These are phyloP conservation scores for Scaptomyza cyrtandrae DNA, from an alignment of 2,888 invertebrate species.

Conservation along the genomic window DNA sequence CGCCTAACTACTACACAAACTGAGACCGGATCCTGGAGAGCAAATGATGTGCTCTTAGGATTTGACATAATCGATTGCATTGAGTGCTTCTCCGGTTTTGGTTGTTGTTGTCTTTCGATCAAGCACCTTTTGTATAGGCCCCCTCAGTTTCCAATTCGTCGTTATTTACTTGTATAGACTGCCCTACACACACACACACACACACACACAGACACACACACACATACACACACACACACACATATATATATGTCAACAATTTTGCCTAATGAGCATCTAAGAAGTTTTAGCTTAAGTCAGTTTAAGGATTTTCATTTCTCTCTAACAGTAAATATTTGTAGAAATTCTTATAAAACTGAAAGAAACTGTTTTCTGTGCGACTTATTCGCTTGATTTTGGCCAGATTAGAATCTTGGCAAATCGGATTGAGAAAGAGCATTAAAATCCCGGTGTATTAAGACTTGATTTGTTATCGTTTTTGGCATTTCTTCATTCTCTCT, in stretches of 20 bases:
- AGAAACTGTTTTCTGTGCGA: not conserved
- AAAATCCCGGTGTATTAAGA: slow-evolving; percentile 25
- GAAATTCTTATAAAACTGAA: too few species aligned
- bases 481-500: not conserved
- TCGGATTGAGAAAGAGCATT: slow-evolving; percentile 31
- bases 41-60: slow-evolving; percentile 64
- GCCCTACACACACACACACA: not conserved
- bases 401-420: not conserved
- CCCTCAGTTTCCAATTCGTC: slow-evolving; percentile 16
- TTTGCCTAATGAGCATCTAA: too few species aligned
- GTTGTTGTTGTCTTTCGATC: slow-evolving; percentile 43
- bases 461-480: slow-evolving; percentile 26
- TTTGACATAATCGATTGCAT: slow-evolving; percentile 65
- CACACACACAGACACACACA: not conserved
- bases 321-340: too few species aligned
- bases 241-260: too few species aligned
- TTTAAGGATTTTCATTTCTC: too few species aligned
- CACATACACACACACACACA: not conserved
- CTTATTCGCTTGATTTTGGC: not conserved
- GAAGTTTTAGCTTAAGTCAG: too few species aligned
- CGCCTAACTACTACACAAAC: not conserved
- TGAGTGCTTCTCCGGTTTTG: slow-evolving; percentile 21
- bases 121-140: slow-evolving; percentile 45
- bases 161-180: slow-evolving; percentile 5
- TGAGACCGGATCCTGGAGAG: slow-evolving; percentile 12